Base-by-base conservation (phyloP, 2,888 invertebrate species). In the Aricia artaxerxes region DNA sequence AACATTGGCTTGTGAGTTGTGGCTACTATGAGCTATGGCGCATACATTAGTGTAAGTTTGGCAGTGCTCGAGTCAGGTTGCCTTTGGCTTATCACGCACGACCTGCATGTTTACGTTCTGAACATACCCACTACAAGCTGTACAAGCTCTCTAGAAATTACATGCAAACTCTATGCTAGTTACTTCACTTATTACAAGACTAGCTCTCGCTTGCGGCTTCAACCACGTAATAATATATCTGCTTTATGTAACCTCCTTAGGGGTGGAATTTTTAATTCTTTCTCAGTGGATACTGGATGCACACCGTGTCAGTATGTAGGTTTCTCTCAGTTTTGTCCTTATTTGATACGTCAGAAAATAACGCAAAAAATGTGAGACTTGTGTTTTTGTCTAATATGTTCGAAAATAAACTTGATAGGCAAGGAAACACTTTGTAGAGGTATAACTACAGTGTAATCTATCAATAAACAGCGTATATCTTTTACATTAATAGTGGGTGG, bases 41-140 rank as follows among this genome's bases (percentile, higher is more conserved):
- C 31, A 64, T 64, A 64, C 64, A 31, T 31, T 64, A 31, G 24
- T 64, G 64, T 31, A 64, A 64, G 64, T 64, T 31, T 31, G 64
- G 64, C 6, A 2, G 40, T 49, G 5, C 24, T 75, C 13, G 4
- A 49, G 57, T 76, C 76, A 76, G 35, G 57, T 76, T 53, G 76
- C 49, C 83, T 83, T 60, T 81, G 78, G 78, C 80, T 81, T 80
- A 79, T 78, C 83, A 84, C 83, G 83, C 85, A 83, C 85, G 86
- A 84, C 83, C 82, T 69, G 61, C 69, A 38, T 78, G 78, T 78
- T 69, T 69, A 69, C 69, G 69, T 31, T 69, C 53, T 6, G 64
- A 78, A 49, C 78, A 40, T 69, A 69, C 24, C 69, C 69, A 69
- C 16, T 64, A 64, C 64, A 64, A 64, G 31, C 31, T 31, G 11